phyloP scores from a whole-genome alignment of 2,797 vertebrate species.

The Alfaro cultratus region DNA sequence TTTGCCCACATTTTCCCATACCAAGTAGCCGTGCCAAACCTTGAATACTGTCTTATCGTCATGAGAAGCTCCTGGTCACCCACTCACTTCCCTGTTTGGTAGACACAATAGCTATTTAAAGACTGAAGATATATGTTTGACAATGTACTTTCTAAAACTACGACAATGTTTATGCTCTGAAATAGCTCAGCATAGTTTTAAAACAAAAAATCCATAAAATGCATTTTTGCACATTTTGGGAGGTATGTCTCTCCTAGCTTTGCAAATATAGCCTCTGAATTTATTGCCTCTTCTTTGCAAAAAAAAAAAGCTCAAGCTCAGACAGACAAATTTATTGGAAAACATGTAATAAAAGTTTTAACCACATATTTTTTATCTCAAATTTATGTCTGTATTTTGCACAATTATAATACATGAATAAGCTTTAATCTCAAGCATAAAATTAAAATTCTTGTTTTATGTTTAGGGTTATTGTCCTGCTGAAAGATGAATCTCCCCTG shows the following conservation, averaged over 20 bases:
- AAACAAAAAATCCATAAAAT: not conserved
- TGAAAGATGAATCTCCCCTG: not conserved
- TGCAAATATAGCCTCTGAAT: not conserved
- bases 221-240: not conserved
- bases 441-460: not conserved
- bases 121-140: not conserved
- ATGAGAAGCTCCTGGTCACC: conserved; percentile 21
- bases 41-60: conserved; percentile 62
- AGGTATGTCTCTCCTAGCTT: not conserved
- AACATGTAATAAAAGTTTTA: not conserved
- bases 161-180: not conserved
- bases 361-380: not conserved
- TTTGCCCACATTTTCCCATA: conserved; percentile 61
- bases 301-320: not conserved
- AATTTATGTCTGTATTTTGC: not conserved
- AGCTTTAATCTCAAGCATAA: not conserved
- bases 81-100: conserved; percentile 47
- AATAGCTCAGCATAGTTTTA: not conserved
- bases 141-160: not conserved
- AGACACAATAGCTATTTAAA: conserved; percentile 31
- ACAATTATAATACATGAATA: not conserved
- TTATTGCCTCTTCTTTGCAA: not conserved
- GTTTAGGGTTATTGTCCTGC: not conserved
- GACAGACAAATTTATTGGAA: not conserved
- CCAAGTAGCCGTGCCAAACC: conserved; percentile 41